Base-by-base conservation (phyloP, 2,888 invertebrate genomes). In the Chironomus tentans region DNA sequence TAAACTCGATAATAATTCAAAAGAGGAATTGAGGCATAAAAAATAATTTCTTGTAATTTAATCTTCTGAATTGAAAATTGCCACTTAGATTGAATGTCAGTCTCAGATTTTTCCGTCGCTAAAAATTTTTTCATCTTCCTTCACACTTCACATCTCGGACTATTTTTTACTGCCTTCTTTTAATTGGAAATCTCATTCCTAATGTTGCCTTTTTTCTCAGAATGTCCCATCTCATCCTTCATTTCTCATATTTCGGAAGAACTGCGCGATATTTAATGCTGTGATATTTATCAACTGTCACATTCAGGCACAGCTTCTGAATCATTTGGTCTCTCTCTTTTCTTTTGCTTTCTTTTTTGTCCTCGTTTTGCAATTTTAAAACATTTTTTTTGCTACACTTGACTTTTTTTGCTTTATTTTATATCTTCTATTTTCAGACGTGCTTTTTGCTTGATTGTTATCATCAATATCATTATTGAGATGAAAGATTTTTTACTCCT, bases 281-380 rank as follows among this genome's bases (percentile, higher is more conserved):
- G 18, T 56, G 70, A 56, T 70, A 70, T 70, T 56, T 22, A 70
- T 70, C 70, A 70, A 70, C 48, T 70, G 70, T 70, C 70, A 70
- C 70, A 50, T n/a, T 12, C 70, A 70, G 50, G 2, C 24, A 18
- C 18, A 46, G 15, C 18, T 69, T 24, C 38, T 28, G 46, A 38
- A 2, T 68, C 38, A 21, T 47, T 70, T 38, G 10, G 38, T 38
- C 10, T 4, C 10, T 38, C 2, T 10, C 2, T 38, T 38, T 10
- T 1, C 10, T 10, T 28, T 38, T 38, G 38, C 2, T 2, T 10
- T 38, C 1, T 1, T 10, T 38, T 38, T 38, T 38, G 38, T 10
- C 10, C 2, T 38, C 1, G 10, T 10, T 38, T 38, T 38, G 7
- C 7, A 38, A 10, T 38, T 38, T 38, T 38, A 28, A 28, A 28